phyloP scores from a whole-genome alignment of 2,113 vertebrate genomes.

The Potamarius usumacintae region DNA sequence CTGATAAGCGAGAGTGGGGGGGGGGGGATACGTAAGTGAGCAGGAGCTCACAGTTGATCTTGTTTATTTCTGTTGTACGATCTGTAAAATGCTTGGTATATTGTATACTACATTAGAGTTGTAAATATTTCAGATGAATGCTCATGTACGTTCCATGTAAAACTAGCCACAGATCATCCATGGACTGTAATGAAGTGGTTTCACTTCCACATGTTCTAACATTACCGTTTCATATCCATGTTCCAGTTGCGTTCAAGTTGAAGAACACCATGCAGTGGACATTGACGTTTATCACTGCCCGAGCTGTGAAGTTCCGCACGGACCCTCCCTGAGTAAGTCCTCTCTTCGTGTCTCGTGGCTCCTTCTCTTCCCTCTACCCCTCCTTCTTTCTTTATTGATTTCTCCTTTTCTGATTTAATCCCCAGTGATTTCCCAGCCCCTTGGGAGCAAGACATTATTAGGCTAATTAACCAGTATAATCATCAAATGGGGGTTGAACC shows the following conservation, averaged over 20 bases:
- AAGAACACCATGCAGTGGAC: conserved; percentile 96
- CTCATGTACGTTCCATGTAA: neutral
- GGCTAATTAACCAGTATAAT: conserved; percentile 50
- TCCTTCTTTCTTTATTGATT: conserved; percentile 20
- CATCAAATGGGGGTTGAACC: conserved; percentile 31
- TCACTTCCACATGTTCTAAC: neutral
- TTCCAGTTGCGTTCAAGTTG: conserved; percentile 91
- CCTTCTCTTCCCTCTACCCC: neutral
- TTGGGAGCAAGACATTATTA: conserved; percentile 11
- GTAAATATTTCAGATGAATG: neutral
- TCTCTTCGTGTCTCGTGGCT: neutral
- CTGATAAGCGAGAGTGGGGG: too few relatives aligned
- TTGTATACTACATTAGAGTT: neutral
- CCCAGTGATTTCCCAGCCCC: neutral
- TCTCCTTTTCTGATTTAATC: neutral
- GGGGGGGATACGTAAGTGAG: too few relatives aligned
- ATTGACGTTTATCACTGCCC: conserved; percentile 99
- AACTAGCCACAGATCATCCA: neutral
- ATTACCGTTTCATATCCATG: neutral
- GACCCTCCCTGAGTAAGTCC: conserved; percentile 92
- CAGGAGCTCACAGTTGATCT: too few relatives aligned
- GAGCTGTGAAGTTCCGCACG: conserved; percentile 87
- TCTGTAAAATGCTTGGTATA: neutral
- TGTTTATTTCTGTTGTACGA: too few relatives aligned
- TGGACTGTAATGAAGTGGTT: too few relatives aligned